Evolutionary conservation across 2,888 invertebrate species (phyloP).

Genomic region (Trichacis sp.): DNA sequence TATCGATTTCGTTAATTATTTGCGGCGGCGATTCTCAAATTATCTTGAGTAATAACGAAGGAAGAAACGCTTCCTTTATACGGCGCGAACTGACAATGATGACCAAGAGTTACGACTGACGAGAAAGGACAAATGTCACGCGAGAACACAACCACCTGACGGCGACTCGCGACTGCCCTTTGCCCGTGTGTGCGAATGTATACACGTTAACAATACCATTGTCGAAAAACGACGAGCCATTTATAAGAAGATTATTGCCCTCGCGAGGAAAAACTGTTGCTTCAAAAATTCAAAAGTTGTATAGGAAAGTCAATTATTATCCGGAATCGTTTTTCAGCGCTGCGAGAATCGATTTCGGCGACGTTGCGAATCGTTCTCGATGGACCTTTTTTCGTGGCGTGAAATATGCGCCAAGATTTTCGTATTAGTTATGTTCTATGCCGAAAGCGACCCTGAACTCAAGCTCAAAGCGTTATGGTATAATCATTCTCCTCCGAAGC

Average conservation of each 20-base stretch:
- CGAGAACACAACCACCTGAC: constrained; percentile 3
- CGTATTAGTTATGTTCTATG: constrained; percentile 3
- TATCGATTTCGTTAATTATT: too few species aligned
- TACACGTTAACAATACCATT: not conserved
- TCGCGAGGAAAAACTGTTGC: not conserved
- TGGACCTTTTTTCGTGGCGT: not conserved
- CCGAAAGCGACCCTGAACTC: constrained; percentile 5
- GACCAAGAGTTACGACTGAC: not conserved
- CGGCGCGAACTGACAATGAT: not conserved
- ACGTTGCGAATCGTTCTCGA: too few species aligned
- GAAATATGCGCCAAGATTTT: not conserved
- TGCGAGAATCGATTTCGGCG: too few species aligned
- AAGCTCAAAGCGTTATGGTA: constrained; percentile 5
- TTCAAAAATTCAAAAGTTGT: too few species aligned
- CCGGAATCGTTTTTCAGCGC: too few species aligned
- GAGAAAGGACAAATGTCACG: not conserved
- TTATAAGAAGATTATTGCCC: not conserved
- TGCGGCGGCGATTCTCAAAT: too few species aligned
- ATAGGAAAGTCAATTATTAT: too few species aligned
- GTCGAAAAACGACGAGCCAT: not conserved
- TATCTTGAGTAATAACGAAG: not conserved
- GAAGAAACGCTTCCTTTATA: not conserved
- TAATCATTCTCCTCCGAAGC: constrained; percentile 7
- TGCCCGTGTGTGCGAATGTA: not conserved
- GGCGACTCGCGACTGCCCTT: not conserved